Evolutionary conservation across 2,888 invertebrate species (phyloP).

Genomic region (Protophormia terraenovae): DNA sequence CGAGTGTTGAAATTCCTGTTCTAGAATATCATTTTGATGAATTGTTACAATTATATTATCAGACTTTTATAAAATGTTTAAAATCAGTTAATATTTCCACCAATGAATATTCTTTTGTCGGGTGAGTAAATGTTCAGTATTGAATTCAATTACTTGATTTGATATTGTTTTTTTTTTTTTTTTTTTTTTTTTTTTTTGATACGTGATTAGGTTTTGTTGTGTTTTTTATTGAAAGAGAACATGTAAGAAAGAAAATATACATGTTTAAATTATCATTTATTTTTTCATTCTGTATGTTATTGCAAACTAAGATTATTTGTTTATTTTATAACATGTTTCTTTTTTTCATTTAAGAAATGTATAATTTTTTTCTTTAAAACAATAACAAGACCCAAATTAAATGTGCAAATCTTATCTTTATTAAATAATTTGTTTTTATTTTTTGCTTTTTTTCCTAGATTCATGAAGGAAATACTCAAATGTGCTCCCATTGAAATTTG

Average conservation of each 20-base stretch:
- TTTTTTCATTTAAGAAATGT: neutral
- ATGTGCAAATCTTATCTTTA: neutral
- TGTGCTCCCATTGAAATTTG: conserved; percentile 81
- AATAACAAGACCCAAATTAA: conserved; percentile 12
- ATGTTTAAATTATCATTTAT: conserved; percentile 24
- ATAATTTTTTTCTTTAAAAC: neutral
- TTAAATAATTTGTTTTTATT: conserved; percentile 33
- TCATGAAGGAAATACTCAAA: conserved; percentile 79
- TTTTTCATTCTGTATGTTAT: neutral
- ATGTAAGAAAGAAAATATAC: neutral
- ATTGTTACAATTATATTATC: conserved; percentile 83
- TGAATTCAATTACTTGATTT: conserved; percentile 23
- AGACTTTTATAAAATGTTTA: conserved; percentile 81
- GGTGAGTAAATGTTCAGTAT: conserved; percentile 72
- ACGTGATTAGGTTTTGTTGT: conserved; percentile 37
- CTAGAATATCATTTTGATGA: conserved; percentile 82
- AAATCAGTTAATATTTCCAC: conserved; percentile 79
- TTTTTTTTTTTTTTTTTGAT: neutral
- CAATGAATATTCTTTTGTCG: conserved; percentile 79
- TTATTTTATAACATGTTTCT: neutral
- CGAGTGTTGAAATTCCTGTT: conserved; percentile 82
- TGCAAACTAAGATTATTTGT: neutral
- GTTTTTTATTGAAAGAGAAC: conserved; percentile 7
- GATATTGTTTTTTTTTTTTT: neutral
- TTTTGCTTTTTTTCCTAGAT: too few species aligned